A percentile compares a stretch with the other conserved stretches of the same genome.
Evolutionary conservation across 2,113 vertebrate species (phyloP).

Genomic region (Uria aalge): DNA sequence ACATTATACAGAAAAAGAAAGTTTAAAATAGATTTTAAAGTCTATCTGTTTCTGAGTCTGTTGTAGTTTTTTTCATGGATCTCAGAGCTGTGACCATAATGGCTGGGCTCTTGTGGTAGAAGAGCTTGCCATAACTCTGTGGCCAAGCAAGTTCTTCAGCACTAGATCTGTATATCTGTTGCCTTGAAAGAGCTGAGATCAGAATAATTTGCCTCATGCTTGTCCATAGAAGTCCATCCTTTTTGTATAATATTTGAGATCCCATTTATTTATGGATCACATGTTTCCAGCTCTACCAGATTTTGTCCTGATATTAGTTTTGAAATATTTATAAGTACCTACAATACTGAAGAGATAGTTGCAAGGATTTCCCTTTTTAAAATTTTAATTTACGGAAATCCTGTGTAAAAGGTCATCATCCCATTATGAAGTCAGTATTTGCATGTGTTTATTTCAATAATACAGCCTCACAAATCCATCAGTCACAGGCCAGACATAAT

Average conservation of each 20-base stretch:
- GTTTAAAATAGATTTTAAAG: neutral
- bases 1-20: neutral
- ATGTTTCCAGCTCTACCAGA: neutral
- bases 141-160: neutral
- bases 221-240: neutral
- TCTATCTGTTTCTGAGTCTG: neutral
- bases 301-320: neutral
- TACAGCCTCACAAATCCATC: neutral
- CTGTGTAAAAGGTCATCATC: neutral
- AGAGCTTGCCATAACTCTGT: neutral
- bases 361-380: neutral
- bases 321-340: conserved; percentile 18
- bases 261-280: neutral
- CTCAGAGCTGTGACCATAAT: neutral
- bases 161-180: neutral
- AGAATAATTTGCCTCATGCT: neutral
- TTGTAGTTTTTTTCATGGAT: neutral
- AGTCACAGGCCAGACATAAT: neutral
- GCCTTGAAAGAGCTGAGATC: neutral
- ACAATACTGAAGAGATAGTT: neutral
- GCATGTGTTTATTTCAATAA: neutral
- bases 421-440: neutral
- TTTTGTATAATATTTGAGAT: neutral
- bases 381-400: conserved; percentile 7
- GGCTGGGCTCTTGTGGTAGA: neutral